Evolutionary conservation across 2,113 vertebrate genomes (phyloP).

Genomic region (Cololabis saira): DNA sequence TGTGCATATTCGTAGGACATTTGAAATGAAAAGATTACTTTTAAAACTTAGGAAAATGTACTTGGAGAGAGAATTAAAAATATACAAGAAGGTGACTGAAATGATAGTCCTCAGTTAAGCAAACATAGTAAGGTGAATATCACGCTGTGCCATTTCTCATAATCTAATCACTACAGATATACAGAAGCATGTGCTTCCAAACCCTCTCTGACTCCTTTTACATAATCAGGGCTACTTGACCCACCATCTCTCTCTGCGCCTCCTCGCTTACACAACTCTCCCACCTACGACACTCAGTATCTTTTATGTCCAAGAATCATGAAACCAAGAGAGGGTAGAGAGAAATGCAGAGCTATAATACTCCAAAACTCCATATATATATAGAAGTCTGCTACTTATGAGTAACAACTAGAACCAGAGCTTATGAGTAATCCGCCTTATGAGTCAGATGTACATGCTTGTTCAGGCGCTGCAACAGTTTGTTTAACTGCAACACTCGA

Average conservation of each 20-base stretch:
- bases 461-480: conserved; percentile 10
- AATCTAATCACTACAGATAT: conserved; percentile 53
- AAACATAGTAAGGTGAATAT: conserved; percentile 4
- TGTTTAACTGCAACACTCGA: conserved; percentile 13
- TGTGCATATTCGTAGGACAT: neutral
- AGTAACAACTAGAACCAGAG: conserved; percentile 43
- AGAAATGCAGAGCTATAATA: conserved; percentile 22
- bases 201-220: conserved; percentile 60
- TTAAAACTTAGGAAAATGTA: conserved; percentile 4
- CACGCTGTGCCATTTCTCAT: conserved; percentile 36
- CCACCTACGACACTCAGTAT: conserved; percentile 72
- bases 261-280: conserved; percentile 78
- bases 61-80: neutral
- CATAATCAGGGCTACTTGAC: conserved; percentile 71
- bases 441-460: conserved; percentile 42
- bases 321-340: conserved; percentile 30
- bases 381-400: conserved; percentile 49
- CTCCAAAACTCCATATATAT: conserved; percentile 2
- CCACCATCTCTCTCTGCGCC: conserved; percentile 63
- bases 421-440: conserved; percentile 53
- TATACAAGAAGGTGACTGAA: neutral
- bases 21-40: conserved; percentile 14
- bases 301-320: conserved; percentile 67
- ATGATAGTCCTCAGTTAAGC: conserved; percentile 18
- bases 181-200: conserved; percentile 57